These are phyloP conservation scores for Nemapogon koenigi DNA, from an alignment of 2,888 invertebrate genomes.

Conservation along the genomic window DNA sequence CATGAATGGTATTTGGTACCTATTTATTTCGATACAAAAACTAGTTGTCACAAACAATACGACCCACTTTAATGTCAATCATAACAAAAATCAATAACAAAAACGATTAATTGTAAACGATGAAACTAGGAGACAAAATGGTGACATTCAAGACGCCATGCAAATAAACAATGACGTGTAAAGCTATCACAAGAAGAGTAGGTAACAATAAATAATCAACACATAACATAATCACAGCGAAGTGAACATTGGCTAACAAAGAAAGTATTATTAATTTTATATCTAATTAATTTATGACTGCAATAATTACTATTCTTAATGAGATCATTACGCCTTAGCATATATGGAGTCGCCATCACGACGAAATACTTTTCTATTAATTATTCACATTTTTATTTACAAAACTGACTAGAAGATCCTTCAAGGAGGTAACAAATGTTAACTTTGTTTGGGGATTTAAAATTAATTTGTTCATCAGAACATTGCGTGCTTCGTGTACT, in stretches of 20 bases:
- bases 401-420: constrained; percentile 51
- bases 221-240: constrained; percentile 61
- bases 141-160: no score
- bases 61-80: no score
- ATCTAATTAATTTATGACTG: constrained; percentile 61
- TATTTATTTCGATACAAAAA: no score
- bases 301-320: constrained; percentile 59
- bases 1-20: no score
- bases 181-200: constrained; percentile 55
- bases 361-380: constrained; percentile 41
- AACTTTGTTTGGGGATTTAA: background rate
- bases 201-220: constrained; percentile 60
- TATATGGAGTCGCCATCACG: constrained; percentile 52
- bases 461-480: background rate
- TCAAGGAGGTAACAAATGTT: background rate
- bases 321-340: constrained; percentile 60
- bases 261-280: constrained; percentile 48
- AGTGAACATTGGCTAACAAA: constrained; percentile 64
- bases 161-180: constrained; percentile 50
- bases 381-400: constrained; percentile 62
- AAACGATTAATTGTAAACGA: no score
- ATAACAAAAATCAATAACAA: no score
- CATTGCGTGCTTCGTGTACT: background rate
- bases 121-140: no score
- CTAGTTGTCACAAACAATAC: no score